Evolutionary conservation across 2,113 vertebrate species (phyloP).

Genomic region (Clarias gariepinus): DNA sequence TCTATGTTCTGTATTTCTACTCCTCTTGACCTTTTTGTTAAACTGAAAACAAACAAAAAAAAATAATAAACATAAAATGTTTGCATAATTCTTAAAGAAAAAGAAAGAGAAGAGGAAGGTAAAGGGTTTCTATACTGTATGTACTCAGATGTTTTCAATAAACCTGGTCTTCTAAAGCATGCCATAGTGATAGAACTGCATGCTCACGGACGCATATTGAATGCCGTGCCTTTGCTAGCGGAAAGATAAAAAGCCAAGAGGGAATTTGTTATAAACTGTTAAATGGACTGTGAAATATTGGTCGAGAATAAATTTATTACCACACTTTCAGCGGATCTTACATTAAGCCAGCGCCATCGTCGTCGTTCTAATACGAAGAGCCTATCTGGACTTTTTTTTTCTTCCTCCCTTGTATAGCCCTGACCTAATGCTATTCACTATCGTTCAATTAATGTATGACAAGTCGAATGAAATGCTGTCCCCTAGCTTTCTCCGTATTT

Average conservation of each 20-base stretch:
- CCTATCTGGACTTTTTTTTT: not conserved
- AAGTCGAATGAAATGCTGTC: not conserved
- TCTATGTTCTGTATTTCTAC: not conserved
- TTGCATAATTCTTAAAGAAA: not conserved
- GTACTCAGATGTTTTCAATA: not conserved
- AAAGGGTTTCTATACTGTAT: not conserved
- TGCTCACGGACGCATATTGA: not conserved
- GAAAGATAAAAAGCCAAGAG: not conserved
- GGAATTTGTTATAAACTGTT: not conserved
- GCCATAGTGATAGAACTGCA: not conserved
- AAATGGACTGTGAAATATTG: slow-evolving; percentile 8
- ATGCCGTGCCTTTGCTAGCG: not conserved
- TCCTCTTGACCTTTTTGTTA: not conserved
- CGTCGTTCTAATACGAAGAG: not conserved
- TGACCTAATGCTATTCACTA: not conserved
- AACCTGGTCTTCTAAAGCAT: not conserved
- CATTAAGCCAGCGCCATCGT: not conserved
- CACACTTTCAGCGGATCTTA: not conserved
- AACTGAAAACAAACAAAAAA: not conserved
- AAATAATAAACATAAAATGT: not conserved
- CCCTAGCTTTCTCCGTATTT: not conserved
- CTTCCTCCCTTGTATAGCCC: not conserved
- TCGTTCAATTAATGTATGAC: not conserved
- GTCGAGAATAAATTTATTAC: not conserved
- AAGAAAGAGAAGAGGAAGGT: not conserved